phyloP scores from a whole-genome alignment of 1,140 invertebrate species.

The Neodiprion pinetum region DNA sequence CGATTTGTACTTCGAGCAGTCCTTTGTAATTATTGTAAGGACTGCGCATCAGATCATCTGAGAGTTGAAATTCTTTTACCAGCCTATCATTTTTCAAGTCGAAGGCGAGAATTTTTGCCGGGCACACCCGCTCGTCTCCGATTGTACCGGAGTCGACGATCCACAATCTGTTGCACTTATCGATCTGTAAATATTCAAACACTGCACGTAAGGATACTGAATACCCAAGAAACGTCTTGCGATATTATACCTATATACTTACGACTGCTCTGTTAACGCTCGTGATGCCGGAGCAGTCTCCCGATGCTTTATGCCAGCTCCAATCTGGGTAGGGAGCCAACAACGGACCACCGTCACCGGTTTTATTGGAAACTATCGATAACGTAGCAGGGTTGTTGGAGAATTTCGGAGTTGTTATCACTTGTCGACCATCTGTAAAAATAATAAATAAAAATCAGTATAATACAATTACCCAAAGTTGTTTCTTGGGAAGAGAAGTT shows the following conservation, averaged over 20 bases:
- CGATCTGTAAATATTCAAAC: slow-evolving; percentile 49
- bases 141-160: slow-evolving; percentile 61
- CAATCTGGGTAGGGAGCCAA: slow-evolving; percentile 41
- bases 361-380: slow-evolving; percentile 19
- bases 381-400: slow-evolving; percentile 38
- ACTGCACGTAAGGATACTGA: background rate
- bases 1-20: slow-evolving; percentile 36
- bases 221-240: background rate
- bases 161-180: slow-evolving; percentile 60
- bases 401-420: slow-evolving; percentile 36
- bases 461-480: too few relatives aligned
- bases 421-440: slow-evolving; percentile 30
- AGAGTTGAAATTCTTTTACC: slow-evolving; percentile 49
- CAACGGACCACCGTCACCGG: slow-evolving; percentile 23
- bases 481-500: too few relatives aligned
- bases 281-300: slow-evolving; percentile 32
- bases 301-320: slow-evolving; percentile 29
- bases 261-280: slow-evolving; percentile 36
- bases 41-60: slow-evolving; percentile 39
- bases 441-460: background rate
- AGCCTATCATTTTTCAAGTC: slow-evolving; percentile 53
- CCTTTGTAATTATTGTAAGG: slow-evolving; percentile 26
- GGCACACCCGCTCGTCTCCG: slow-evolving; percentile 49
- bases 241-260: background rate
- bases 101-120: slow-evolving; percentile 58